Evolutionary conservation across 2,888 invertebrate species (phyloP).

Genomic region (Sarcophaga variegata): DNA sequence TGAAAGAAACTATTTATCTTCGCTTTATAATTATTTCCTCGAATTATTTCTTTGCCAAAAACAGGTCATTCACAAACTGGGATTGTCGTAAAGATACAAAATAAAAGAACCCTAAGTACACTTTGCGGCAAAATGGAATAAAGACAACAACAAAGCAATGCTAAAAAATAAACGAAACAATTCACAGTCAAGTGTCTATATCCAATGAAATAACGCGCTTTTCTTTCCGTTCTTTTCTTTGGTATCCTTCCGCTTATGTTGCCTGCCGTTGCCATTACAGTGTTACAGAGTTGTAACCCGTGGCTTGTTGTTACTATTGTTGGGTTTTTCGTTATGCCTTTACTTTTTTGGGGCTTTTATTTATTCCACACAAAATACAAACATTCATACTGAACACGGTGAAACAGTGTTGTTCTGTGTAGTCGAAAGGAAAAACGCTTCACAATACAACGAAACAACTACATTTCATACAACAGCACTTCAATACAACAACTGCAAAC

Average conservation of each 20-base stretch:
- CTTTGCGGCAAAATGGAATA: neutral
- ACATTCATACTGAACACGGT: constrained; percentile 25
- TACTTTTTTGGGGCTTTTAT: constrained; percentile 11
- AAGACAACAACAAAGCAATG: neutral
- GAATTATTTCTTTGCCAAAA: neutral
- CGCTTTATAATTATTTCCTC: neutral
- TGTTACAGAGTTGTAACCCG: neutral
- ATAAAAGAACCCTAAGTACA: constrained; percentile 7
- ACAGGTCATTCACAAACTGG: constrained; percentile 10
- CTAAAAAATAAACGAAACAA: constrained; percentile 16
- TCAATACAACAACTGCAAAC: neutral
- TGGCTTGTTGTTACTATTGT: neutral
- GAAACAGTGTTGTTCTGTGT: constrained; percentile 29
- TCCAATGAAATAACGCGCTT: constrained; percentile 56
- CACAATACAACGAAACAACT: constrained; percentile 16
- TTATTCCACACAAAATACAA: constrained; percentile 47
- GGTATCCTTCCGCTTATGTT: constrained; percentile 31
- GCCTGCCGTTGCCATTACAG: neutral
- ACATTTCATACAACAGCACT: neutral
- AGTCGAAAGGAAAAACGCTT: constrained; percentile 31
- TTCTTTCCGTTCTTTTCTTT: constrained; percentile 50
- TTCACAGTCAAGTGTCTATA: constrained; percentile 55
- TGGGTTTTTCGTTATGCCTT: constrained; percentile 31
- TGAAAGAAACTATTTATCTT: neutral
- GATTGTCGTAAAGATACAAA: neutral